Percentiles rank a stretch among this genome's conserved stretches.
These are phyloP conservation scores for Uloborus diversus DNA, from an alignment of 1,140 invertebrate genomes.

Conservation along the genomic window DNA sequence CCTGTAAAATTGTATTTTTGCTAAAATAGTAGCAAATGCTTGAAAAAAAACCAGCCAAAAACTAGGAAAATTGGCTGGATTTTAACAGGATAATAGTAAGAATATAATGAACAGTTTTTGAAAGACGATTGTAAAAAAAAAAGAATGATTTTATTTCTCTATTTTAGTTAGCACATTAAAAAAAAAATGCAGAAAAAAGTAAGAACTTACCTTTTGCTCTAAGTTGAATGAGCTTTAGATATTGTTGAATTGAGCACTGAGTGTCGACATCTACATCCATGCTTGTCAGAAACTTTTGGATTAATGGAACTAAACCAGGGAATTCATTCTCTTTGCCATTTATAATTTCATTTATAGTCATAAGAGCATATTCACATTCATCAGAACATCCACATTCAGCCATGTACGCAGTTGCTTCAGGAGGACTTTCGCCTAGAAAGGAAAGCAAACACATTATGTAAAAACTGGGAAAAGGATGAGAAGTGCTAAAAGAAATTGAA, in stretches of 20 bases:
- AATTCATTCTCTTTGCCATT: constrained; percentile 94
- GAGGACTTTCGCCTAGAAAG: constrained; percentile 63
- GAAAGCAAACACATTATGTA: not conserved
- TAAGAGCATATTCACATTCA: constrained; percentile 67
- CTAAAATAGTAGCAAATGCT: too few species aligned
- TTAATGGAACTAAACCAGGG: constrained; percentile 92
- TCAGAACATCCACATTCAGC: constrained; percentile 42
- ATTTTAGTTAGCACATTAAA: too few species aligned
- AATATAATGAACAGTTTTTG: too few species aligned
- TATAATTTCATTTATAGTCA: constrained; percentile 96
- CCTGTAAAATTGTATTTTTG: too few species aligned
- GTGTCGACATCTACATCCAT: constrained; percentile 97
- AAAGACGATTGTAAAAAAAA: too few species aligned
- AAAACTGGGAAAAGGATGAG: too few species aligned
- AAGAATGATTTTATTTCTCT: too few species aligned
- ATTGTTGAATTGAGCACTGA: constrained; percentile 95
- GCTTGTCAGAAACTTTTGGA: constrained; percentile 89
- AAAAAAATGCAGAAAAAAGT: too few species aligned
- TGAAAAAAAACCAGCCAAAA: too few species aligned
- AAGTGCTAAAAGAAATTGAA: not conserved
- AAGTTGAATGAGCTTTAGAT: constrained; percentile 91
- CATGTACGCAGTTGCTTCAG: constrained; percentile 60
- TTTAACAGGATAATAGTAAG: too few species aligned
- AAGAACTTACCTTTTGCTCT: constrained; percentile 83
- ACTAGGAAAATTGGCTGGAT: too few species aligned